Conservation (phyloP, 2,113 vertebrate species). For the Turnix velox region DNA sequence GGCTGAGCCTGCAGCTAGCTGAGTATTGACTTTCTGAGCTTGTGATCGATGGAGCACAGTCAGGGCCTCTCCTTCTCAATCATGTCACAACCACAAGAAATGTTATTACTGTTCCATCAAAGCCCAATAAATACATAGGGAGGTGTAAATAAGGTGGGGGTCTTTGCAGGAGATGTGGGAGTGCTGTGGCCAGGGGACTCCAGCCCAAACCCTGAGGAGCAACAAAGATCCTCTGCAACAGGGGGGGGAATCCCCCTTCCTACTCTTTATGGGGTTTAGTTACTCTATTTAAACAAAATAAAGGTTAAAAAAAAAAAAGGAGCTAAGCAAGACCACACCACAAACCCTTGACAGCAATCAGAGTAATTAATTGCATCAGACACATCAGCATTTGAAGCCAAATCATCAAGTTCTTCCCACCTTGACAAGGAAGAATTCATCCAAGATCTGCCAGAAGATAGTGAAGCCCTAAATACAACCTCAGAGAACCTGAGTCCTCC, state of each 20-base stretch:
- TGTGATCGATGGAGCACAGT: background rate
- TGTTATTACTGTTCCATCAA: background rate
- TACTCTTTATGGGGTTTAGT: background rate
- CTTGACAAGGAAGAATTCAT: background rate
- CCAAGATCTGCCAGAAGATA: background rate
- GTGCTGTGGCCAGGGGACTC: accelerated
- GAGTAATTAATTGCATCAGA: background rate
- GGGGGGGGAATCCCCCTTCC: background rate
- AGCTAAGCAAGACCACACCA: background rate
- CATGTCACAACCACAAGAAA: background rate
- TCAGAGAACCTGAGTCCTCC: background rate
- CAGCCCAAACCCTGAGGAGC: background rate
- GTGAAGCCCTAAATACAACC: background rate
- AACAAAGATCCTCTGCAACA: background rate
- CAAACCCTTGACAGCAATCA: background rate
- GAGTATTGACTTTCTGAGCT: background rate
- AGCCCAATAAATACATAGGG: background rate
- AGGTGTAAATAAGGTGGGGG: background rate
- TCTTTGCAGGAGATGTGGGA: background rate
- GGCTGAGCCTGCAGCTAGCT: background rate
- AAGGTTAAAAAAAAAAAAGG: background rate
- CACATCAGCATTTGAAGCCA: background rate
- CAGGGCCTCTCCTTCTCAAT: background rate
- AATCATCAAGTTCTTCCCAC: background rate
- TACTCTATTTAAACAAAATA: background rate